Evolutionary conservation across 2,888 invertebrate genomes (phyloP).

Genomic region (Criorhina ranunculi): DNA sequence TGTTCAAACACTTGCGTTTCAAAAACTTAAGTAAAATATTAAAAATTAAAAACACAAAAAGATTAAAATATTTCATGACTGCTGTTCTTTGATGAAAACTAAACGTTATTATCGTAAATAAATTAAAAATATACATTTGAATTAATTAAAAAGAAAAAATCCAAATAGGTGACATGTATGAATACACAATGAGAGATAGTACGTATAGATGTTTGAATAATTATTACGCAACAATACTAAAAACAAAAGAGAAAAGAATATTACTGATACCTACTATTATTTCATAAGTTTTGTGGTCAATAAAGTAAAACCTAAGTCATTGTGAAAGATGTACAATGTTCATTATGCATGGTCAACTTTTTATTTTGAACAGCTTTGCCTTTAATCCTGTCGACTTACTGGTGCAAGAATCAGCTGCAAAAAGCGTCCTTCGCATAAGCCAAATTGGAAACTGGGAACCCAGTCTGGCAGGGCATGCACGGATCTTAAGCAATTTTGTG

Average conservation of each 20-base stretch:
- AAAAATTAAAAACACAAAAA: neutral
- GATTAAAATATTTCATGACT: slow-evolving; percentile 48
- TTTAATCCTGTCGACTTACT: too few relatives aligned
- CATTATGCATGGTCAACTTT: neutral
- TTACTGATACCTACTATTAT: slow-evolving; percentile 71
- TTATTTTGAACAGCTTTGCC: neutral
- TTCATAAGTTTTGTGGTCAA: slow-evolving; percentile 72
- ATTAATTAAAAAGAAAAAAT: slow-evolving; percentile 36
- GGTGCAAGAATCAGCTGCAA: too few relatives aligned
- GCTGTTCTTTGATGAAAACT: slow-evolving; percentile 43
- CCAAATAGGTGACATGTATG: slow-evolving; percentile 30
- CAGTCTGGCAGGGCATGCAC: too few relatives aligned
- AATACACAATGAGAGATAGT: slow-evolving; percentile 37
- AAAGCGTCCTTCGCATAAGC: too few relatives aligned
- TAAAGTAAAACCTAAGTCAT: slow-evolving; percentile 67
- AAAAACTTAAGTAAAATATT: slow-evolving; percentile 16
- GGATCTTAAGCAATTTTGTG: too few relatives aligned
- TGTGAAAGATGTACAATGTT: slow-evolving; percentile 40
- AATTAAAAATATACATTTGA: slow-evolving; percentile 43
- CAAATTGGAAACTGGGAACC: too few relatives aligned
- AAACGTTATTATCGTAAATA: slow-evolving; percentile 12
- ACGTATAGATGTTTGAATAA: slow-evolving; percentile 50
- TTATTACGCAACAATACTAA: slow-evolving; percentile 46
- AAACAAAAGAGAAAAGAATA: slow-evolving; percentile 12
- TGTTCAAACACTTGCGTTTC: slow-evolving; percentile 48